A percentile compares a stretch with the other conserved stretches of the same genome.
Conservation (phyloP, 2,113 vertebrate genomes). For the Empidonax traillii region DNA sequence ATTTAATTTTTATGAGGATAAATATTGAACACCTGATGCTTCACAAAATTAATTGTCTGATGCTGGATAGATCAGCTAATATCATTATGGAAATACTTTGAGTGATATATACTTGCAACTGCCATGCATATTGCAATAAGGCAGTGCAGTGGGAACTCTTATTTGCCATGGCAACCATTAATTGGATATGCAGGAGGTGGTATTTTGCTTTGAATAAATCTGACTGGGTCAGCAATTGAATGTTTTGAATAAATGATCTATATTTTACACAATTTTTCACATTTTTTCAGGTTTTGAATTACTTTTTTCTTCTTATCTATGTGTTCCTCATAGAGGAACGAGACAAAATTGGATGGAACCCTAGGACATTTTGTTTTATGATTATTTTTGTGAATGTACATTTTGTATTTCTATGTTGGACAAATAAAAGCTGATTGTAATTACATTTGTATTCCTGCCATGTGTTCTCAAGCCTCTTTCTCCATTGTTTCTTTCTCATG, state of each 20-base stretch:
- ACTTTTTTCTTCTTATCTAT: neutral
- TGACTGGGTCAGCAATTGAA: slow-evolving; percentile 26
- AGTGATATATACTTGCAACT: slow-evolving; percentile 29
- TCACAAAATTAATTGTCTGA: slow-evolving; percentile 36
- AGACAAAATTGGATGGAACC: neutral
- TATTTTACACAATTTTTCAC: neutral
- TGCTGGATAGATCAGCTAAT: slow-evolving; percentile 13
- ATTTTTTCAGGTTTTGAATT: neutral
- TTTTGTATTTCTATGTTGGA: slow-evolving; percentile 3
- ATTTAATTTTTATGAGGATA: slow-evolving; percentile 37
- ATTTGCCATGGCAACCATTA: slow-evolving; percentile 63
- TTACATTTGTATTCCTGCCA: slow-evolving; percentile 18
- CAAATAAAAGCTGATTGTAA: slow-evolving; percentile 44
- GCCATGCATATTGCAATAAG: slow-evolving; percentile 22
- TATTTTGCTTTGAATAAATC: slow-evolving; percentile 53
- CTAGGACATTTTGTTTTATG: neutral
- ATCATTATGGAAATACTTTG: slow-evolving; percentile 43
- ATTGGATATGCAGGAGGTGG: slow-evolving; percentile 30
- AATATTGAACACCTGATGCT: slow-evolving; percentile 27
- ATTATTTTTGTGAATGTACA: neutral
- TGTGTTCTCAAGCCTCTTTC: neutral
- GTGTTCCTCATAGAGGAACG: neutral
- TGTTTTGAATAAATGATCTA: slow-evolving; percentile 4
- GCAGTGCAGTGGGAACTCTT: neutral
- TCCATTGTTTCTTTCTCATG: slow-evolving; percentile 4